Percentiles rank a stretch among this genome's conserved stretches.
Conservation (phyloP, 2,797 vertebrate genomes). For the Emydoidea blandingii region DNA sequence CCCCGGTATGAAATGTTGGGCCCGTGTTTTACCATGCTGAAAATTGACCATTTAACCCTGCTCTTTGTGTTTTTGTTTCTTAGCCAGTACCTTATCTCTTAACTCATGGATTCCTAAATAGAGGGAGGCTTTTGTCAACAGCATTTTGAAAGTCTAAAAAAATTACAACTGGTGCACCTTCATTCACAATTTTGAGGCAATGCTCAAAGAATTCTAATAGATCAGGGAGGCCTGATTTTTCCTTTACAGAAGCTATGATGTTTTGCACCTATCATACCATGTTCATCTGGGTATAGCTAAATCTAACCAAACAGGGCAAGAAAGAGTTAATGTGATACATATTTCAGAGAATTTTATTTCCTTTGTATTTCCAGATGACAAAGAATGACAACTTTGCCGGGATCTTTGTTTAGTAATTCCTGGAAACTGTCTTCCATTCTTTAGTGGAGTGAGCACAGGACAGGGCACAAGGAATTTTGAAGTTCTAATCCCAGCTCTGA, state of each 20-base stretch:
- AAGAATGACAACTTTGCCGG: not conserved
- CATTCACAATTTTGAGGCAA: slow-evolving; percentile 27
- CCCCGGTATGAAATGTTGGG: not conserved
- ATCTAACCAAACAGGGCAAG: slow-evolving; percentile 6
- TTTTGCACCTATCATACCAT: not conserved
- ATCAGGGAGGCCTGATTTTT: not conserved
- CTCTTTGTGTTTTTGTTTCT: not conserved
- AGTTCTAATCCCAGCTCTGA: not conserved
- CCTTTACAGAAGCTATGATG: not conserved
- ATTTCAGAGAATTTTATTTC: not conserved
- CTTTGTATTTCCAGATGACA: slow-evolving; percentile 18
- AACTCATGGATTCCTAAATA: not conserved
- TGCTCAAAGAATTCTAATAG: not conserved
- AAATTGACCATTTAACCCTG: not conserved
- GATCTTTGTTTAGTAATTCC: slow-evolving; percentile 17
- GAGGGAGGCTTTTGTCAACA: not conserved
- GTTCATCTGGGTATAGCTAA: not conserved
- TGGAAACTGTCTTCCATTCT: slow-evolving; percentile 2
- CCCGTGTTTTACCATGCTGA: not conserved
- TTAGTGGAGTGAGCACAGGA: not conserved
- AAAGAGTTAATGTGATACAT: not conserved
- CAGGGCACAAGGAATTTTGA: not conserved
- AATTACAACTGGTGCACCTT: not conserved
- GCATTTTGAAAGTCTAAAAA: slow-evolving; percentile 1
- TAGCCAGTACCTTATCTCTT: not conserved